Evolutionary conservation across 2,888 invertebrate species (phyloP), one percentile per base, ranked within the genome.

Genomic region (Cheilosia soror): DNA sequence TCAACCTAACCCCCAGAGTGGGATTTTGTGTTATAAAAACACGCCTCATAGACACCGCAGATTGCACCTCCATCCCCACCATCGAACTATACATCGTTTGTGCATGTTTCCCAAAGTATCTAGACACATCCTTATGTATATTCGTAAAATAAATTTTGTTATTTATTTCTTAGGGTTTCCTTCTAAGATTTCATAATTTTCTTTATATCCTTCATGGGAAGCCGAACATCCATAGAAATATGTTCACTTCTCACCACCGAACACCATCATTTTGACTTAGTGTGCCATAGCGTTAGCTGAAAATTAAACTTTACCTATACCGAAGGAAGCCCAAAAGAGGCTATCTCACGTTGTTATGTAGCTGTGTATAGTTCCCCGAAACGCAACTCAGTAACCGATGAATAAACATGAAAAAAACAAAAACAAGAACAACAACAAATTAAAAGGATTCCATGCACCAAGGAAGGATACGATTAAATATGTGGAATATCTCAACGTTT

Each of bases 121-220:
- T 20, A 20, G 20, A 40, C 51, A 76, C 76, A 66, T 58, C 58
- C 44, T 60, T 51, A 42, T 25, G 27, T 25, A 58, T 58, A 58
- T 58, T 51, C n/a, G 58, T 49, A n/a, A 37, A 68, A 60, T n/a
- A 69, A 69, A 62, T 78, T 83, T 49, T 29, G 20, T 13, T 47
- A 51, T 60, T 44, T 72, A 83, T 49, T 53, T 68, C 71, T 57
- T 75, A 44, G 51, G 55, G 53, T 57, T 71, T 53, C 42, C 71
- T 60, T 76, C 62, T 47, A 71, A 40, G 79, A 84, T 80, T 79
- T 84, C 76, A 80, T 85, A 84, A 80, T 76, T 84, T 84, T 76
- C 71, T 71, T 76, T 62, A 55, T 77, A 63, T 51, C 73, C 57
- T 57, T 33, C 66, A 75, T 53, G 25, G 13, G 62, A 66, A 78